Evolutionary conservation across 2,113 vertebrate species (phyloP).

Genomic region (Talpa occidentalis): DNA sequence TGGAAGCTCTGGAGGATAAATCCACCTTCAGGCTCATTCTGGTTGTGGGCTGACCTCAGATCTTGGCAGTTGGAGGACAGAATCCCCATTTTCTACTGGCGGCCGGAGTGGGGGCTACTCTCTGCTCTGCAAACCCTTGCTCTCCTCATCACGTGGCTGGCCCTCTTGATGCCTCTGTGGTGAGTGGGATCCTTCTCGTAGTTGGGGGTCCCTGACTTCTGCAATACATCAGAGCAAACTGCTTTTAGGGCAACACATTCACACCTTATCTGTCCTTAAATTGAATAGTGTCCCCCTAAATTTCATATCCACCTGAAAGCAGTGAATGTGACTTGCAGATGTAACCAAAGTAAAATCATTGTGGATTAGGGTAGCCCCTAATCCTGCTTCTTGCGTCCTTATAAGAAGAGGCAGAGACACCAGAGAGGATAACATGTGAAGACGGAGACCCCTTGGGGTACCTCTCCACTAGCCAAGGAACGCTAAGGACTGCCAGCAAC

Average conservation of each 20-base stretch:
- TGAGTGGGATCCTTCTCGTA: neutral
- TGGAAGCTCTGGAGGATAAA: neutral
- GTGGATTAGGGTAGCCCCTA: too few relatives aligned
- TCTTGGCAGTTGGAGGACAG: neutral
- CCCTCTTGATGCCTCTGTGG: neutral
- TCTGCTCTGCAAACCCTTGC: neutral
- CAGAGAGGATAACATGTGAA: too few relatives aligned
- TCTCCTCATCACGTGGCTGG: neutral
- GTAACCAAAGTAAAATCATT: too few relatives aligned
- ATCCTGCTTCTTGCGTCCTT: too few relatives aligned
- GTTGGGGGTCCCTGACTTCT: neutral
- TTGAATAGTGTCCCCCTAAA: too few relatives aligned
- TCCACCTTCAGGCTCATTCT: neutral
- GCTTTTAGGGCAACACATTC: neutral
- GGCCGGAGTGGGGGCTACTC: neutral
- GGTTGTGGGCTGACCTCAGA: neutral
- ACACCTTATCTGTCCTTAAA: too few relatives aligned
- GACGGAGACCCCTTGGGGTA: too few relatives aligned
- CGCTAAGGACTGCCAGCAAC: too few relatives aligned
- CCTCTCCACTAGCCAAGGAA: too few relatives aligned
- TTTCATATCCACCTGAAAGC: too few relatives aligned
- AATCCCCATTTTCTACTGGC: neutral
- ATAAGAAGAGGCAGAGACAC: too few relatives aligned
- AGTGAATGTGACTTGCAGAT: too few relatives aligned
- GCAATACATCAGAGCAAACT: neutral